Conservation (phyloP, 2,888 invertebrate species). For the Drosophila picticornis region DNA sequence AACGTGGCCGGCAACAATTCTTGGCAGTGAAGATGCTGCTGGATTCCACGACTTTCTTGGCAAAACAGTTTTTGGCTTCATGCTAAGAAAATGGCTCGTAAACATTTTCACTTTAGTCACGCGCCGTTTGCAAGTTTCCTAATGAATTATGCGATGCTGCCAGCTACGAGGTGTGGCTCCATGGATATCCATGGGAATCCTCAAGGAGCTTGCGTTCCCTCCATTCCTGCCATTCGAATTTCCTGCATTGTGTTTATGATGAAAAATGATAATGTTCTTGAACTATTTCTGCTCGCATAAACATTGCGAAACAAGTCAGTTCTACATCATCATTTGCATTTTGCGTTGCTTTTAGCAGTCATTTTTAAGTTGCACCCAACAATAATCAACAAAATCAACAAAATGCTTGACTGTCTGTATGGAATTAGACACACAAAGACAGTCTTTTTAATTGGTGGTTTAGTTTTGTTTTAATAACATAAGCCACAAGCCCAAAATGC, state of each 20-base stretch:
- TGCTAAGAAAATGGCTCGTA: constrained; percentile 66
- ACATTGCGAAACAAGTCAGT: constrained; percentile 43
- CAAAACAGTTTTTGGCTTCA: constrained; percentile 60
- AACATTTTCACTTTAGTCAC: constrained; percentile 77
- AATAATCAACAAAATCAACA: constrained; percentile 31
- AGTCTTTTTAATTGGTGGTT: constrained; percentile 32
- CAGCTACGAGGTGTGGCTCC: constrained; percentile 57
- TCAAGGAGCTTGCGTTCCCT: not conserved
- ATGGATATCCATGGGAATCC: constrained; percentile 6
- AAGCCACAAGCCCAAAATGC: not conserved
- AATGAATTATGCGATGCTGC: constrained; percentile 69
- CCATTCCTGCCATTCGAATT: constrained; percentile 39
- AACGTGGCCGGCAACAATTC: constrained; percentile 41
- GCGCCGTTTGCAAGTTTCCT: constrained; percentile 74
- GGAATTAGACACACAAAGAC: constrained; percentile 5
- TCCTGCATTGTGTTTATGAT: constrained; percentile 54
- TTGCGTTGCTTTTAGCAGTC: constrained; percentile 3
- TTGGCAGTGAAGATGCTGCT: constrained; percentile 45
- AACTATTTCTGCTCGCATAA: constrained; percentile 32
- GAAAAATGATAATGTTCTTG: constrained; percentile 63
- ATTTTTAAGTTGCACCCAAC: constrained; percentile 16
- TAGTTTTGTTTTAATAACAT: constrained; percentile 4
- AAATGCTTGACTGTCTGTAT: constrained; percentile 1
- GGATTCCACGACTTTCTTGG: constrained; percentile 36
- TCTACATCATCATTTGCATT: constrained; percentile 18